Evolutionary conservation across 2,113 vertebrate species (phyloP).

Genomic region (Ondatra zibethicus): DNA sequence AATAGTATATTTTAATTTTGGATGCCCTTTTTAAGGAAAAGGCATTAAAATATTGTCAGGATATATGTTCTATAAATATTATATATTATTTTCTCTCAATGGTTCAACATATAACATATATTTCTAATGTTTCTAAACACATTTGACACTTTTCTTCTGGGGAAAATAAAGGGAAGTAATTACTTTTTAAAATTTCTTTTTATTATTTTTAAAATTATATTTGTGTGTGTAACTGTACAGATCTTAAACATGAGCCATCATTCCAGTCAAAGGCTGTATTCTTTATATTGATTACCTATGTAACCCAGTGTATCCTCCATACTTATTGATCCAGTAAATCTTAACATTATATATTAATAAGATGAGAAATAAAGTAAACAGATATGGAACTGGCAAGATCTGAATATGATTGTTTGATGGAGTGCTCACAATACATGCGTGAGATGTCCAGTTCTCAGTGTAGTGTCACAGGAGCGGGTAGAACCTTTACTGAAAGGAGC

Average conservation of each 20-base stretch:
- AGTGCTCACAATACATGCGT: too few relatives aligned
- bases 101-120: not conserved
- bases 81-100: not conserved
- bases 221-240: not conserved
- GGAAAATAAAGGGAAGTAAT: not conserved
- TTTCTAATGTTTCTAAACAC: not conserved
- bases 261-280: too few relatives aligned
- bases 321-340: not conserved
- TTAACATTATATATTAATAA: not conserved
- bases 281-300: not conserved
- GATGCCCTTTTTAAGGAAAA: not conserved
- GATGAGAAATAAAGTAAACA: not conserved
- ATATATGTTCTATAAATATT: not conserved
- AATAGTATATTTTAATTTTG: conserved; percentile 28
- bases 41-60: not conserved
- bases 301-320: not conserved
- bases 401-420: not conserved
- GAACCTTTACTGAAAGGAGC: too few relatives aligned
- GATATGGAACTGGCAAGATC: not conserved
- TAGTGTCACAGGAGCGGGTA: too few relatives aligned
- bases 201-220: not conserved
- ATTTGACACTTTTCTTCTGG: not conserved
- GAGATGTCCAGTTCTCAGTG: fast-evolving
- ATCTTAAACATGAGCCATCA: not conserved
- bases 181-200: not conserved